Evolutionary conservation across 1,140 invertebrate species (phyloP).

Genomic region (Diploscapter pachys): DNA sequence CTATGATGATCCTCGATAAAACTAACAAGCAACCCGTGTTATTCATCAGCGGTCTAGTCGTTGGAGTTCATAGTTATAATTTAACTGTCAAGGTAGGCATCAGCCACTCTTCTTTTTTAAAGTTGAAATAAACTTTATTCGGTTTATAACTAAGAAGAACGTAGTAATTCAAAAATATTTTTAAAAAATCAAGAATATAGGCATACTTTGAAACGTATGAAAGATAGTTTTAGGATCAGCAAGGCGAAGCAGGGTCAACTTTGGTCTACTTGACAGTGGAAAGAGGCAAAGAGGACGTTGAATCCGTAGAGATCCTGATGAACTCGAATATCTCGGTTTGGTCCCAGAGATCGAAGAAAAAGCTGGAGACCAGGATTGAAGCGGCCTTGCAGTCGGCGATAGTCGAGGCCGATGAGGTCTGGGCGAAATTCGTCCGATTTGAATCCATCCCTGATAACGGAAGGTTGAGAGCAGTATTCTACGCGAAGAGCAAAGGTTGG

Average conservation of each 20-base stretch:
- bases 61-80: conserved; percentile 12
- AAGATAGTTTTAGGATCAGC: background rate
- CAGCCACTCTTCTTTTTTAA: too few species aligned
- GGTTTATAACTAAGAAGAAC: too few species aligned
- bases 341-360: conserved; percentile 6
- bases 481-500: background rate
- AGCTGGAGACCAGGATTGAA: conserved; percentile 10
- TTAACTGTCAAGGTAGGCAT: background rate
- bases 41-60: conserved; percentile 8
- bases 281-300: conserved; percentile 10
- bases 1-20: conserved; percentile 1
- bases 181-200: too few species aligned
- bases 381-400: background rate
- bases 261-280: conserved; percentile 7
- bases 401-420: background rate
- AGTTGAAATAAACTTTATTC: too few species aligned
- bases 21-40: conserved; percentile 3
- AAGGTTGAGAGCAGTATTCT: conserved; percentile 5
- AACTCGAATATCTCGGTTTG: background rate
- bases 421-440: background rate
- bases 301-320: background rate
- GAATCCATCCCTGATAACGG: conserved; percentile 11
- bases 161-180: too few species aligned
- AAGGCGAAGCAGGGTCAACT: background rate
- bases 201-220: too few species aligned